phyloP scores from a whole-genome alignment of 2,888 invertebrate species.

The Pollenia labialis region DNA sequence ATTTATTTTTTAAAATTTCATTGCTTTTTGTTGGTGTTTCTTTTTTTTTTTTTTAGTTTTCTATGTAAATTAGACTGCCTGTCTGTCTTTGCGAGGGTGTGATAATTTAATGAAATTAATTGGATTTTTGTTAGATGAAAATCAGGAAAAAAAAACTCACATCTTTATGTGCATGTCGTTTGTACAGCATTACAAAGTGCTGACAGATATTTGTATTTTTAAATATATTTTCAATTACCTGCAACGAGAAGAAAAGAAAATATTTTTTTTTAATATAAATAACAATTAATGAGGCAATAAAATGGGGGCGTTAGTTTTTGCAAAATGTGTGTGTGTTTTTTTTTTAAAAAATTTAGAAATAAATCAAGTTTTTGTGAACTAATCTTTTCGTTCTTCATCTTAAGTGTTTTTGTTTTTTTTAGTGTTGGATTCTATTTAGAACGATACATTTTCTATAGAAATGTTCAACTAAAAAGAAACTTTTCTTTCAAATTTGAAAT shows the following conservation, averaged over 20 bases:
- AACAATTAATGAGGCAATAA: constrained; percentile 37
- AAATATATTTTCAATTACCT: constrained; percentile 56
- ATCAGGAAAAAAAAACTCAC: neutral
- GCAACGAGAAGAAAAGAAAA: constrained; percentile 44
- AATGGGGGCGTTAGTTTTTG: neutral
- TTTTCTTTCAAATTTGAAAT: too few species aligned
- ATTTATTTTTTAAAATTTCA: neutral
- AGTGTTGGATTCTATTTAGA: too few species aligned
- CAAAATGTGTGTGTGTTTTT: neutral
- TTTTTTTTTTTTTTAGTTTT: neutral
- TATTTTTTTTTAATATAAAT: constrained; percentile 39
- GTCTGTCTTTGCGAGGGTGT: constrained; percentile 1
- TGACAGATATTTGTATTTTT: constrained; percentile 38
- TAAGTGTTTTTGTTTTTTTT: too few species aligned
- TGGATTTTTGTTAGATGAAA: neutral
- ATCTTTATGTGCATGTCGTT: neutral
- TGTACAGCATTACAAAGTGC: constrained; percentile 20
- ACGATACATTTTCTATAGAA: too few species aligned
- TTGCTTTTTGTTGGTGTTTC: neutral
- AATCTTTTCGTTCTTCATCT: too few species aligned
- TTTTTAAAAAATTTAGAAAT: too few species aligned
- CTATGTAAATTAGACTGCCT: constrained; percentile 8
- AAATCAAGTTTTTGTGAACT: too few species aligned
- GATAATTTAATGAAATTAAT: constrained; percentile 31
- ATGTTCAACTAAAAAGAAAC: too few species aligned